These are phyloP conservation scores for Poeciliopsis occidentalis DNA, from an alignment of 2,113 vertebrate genomes.

Conservation along the genomic window DNA sequence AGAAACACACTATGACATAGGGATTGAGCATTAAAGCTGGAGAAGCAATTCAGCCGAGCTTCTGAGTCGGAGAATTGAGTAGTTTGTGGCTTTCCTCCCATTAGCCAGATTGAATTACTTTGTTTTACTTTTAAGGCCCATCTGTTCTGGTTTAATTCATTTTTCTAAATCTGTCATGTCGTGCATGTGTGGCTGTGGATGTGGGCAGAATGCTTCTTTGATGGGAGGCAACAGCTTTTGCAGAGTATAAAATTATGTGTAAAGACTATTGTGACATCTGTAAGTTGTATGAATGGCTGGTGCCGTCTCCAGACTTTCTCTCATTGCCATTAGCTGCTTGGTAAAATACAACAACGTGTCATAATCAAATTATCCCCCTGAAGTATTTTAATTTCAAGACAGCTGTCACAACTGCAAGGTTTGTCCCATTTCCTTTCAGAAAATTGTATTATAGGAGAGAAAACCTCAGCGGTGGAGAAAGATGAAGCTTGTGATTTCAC, in stretches of 20 bases:
- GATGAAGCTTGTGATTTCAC: conserved; percentile 41
- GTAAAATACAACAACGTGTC: conserved; percentile 16
- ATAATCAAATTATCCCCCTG: conserved; percentile 41
- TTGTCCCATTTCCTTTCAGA: conserved; percentile 16
- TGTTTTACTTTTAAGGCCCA: conserved; percentile 80
- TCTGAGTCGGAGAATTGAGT: conserved; percentile 74
- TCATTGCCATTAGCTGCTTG: conserved; percentile 8
- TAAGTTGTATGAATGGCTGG: conserved; percentile 37
- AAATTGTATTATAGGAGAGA: background rate
- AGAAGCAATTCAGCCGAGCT: conserved; percentile 73
- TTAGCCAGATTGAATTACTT: conserved; percentile 81
- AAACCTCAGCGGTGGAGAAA: background rate
- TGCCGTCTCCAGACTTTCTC: conserved; percentile 35
- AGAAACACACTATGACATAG: conserved; percentile 76
- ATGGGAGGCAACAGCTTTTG: conserved; percentile 58
- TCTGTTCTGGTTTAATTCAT: conserved; percentile 82
- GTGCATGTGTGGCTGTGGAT: conserved; percentile 47
- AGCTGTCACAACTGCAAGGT: conserved; percentile 21
- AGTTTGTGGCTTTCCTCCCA: conserved; percentile 79
- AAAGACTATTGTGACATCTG: conserved; percentile 59
- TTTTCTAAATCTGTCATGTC: conserved; percentile 74
- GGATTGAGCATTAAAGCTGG: conserved; percentile 72
- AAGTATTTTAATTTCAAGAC: conserved; percentile 35
- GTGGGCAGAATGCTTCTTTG: conserved; percentile 47
- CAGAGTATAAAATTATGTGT: conserved; percentile 63